Evolutionary conservation across 1,140 invertebrate species (phyloP).

Genomic region (Calephelis virginiensis): DNA sequence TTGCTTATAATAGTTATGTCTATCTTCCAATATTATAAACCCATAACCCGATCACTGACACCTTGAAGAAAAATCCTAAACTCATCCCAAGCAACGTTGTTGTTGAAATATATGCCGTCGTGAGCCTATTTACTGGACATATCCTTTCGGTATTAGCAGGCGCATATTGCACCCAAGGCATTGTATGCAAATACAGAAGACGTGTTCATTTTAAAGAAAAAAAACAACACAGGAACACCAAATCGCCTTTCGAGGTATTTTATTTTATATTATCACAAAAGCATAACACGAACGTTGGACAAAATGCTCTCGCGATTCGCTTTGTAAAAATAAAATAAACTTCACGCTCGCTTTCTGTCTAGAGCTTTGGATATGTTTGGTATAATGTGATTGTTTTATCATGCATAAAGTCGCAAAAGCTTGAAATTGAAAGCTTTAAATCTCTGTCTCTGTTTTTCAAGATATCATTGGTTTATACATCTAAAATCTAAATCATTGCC

Average conservation of each 20-base stretch:
- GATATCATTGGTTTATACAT: no score
- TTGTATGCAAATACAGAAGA: constrained; percentile 21
- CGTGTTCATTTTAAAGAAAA: constrained; percentile 21
- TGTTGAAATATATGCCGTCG: constrained; percentile 14
- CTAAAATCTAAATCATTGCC: no score
- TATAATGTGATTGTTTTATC: not conserved
- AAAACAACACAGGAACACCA: constrained; percentile 17
- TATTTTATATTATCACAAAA: constrained; percentile 24
- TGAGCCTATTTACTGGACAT: constrained; percentile 12
- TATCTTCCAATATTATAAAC: no score
- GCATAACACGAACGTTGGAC: constrained; percentile 20
- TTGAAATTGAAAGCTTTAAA: no score
- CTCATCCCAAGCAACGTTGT: constrained; percentile 10
- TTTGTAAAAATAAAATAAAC: constrained; percentile 5
- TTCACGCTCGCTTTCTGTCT: constrained; percentile 3
- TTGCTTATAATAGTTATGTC: no score
- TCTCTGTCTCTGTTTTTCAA: no score
- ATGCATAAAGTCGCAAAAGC: no score
- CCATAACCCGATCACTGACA: not conserved
- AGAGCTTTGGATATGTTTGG: not conserved
- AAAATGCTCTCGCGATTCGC: constrained; percentile 6
- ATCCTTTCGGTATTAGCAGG: constrained; percentile 13
- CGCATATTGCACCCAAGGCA: constrained; percentile 18
- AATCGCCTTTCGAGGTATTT: constrained; percentile 19
- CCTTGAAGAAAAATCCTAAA: constrained; percentile 1